Evolutionary conservation across 2,113 vertebrate species (phyloP), one percentile per base, ranked within the genome.

Genomic region (Microtus oregoni): DNA sequence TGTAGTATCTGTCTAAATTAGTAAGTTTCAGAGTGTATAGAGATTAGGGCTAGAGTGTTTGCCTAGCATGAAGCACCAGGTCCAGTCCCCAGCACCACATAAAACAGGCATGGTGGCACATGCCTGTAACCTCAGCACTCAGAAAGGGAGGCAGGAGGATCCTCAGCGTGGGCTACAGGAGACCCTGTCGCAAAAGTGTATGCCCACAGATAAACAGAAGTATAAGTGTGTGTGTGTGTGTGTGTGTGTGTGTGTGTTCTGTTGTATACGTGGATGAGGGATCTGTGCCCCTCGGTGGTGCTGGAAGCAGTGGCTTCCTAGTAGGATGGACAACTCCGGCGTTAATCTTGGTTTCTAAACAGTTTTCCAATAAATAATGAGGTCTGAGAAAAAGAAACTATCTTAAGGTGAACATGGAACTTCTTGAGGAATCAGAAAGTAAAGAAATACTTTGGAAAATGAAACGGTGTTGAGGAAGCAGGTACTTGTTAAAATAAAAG

Each of bases 321-420:
- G 50, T 86, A 58, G 32, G 63, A 38, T 77, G 67, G 65, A 72
- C 44, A 94, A 38, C 88, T 38, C 14, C 76, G 17, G 30, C 35
- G 89, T 38, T 67, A 93, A 89, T 92, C n/a, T 41, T 94, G 63
- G 17, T 70, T 96, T 94, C 81, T 93, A 90, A 96, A 89, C 11
- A 86, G 14, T 82, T 93, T 67, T 83, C 68, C 20, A 85, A 24
- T 65, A 89, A 85, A 75, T 52, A 92, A 82, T 9, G 24, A 68
- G 20, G 68, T 20, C 12, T 70, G 22, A 38, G 41, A 72, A 47
- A 83, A 78, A 35, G 78, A 95, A 90, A 92, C 22, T 75, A 20
- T 28, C 19, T 58, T 58, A 90, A 50, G 61, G 79, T 88, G 26
- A 83, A 55, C 24, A 17, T 67, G 10, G 22, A 95, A 86, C 44